Evolutionary conservation across 2,113 vertebrate genomes (phyloP).

Genomic region (Phalacrocorax carbo): DNA sequence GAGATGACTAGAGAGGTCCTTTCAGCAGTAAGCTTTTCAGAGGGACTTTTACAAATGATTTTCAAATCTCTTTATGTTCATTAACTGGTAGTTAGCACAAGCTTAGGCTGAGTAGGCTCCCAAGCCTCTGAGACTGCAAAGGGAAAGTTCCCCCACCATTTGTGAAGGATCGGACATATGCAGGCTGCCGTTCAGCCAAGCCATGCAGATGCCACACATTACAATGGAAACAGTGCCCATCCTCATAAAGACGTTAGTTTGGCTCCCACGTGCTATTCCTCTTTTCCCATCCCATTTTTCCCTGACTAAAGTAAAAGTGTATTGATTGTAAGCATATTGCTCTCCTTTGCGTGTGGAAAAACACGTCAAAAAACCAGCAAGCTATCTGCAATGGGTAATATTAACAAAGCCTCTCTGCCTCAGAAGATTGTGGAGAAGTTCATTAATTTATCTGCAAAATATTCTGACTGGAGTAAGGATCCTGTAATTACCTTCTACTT

Average conservation of each 20-base stretch:
- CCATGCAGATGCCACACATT: neutral
- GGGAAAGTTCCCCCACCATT: neutral
- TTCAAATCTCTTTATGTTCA: neutral
- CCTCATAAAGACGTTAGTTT: neutral
- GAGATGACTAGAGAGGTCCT: neutral
- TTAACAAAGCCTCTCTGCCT: neutral
- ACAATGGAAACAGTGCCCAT: neutral
- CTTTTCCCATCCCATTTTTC: neutral
- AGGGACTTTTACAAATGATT: neutral
- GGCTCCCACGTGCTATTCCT: neutral
- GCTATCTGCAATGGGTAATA: neutral
- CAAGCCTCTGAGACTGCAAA: neutral
- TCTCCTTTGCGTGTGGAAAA: neutral
- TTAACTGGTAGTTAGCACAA: neutral
- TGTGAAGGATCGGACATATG: neutral
- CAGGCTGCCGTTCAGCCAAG: neutral
- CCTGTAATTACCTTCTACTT: neutral
- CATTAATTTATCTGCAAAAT: neutral
- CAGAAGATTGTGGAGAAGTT: neutral
- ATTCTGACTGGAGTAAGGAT: neutral
- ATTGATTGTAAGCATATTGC: neutral
- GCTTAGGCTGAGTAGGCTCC: neutral
- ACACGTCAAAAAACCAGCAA: conserved; percentile 9
- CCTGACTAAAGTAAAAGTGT: neutral
- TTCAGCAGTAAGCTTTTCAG: neutral